A percentile compares a stretch with the other conserved stretches of the same genome.
These are phyloP conservation scores for Rafetus swinhoei DNA, from an alignment of 2,113 vertebrate species.

Conservation along the genomic window DNA sequence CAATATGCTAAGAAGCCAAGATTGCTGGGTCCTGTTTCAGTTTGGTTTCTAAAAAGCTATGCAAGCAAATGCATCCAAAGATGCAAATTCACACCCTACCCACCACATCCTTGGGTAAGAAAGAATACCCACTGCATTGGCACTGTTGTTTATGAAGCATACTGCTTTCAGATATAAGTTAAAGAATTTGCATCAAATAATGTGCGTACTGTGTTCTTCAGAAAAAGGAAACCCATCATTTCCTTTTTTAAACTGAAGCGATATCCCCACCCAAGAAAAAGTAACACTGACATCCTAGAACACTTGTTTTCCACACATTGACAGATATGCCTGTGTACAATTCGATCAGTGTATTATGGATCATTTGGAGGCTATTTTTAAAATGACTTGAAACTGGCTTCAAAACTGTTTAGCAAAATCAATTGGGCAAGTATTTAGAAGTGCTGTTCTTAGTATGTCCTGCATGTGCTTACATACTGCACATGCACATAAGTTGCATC, in stretches of 20 bases:
- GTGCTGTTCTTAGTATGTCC: background rate
- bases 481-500: accelerated
- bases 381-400: background rate
- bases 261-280: conserved; percentile 53
- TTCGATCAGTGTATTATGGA: background rate
- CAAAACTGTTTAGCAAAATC: background rate
- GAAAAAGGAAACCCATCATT: conserved; percentile 55
- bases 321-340: background rate
- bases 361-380: background rate
- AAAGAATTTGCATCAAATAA: background rate
- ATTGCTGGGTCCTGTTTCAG: background rate
- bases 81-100: background rate
- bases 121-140: background rate
- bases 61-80: background rate
- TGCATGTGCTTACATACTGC: background rate
- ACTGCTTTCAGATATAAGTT: background rate
- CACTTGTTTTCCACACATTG: background rate
- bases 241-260: conserved; percentile 30
- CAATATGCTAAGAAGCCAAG: background rate
- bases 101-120: background rate
- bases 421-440: background rate
- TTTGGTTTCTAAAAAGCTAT: background rate
- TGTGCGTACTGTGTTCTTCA: background rate
- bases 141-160: background rate
- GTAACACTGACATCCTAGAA: conserved; percentile 9